Evolutionary conservation across 2,888 invertebrate genomes (phyloP).

Genomic region (Brachylomia viminalis): DNA sequence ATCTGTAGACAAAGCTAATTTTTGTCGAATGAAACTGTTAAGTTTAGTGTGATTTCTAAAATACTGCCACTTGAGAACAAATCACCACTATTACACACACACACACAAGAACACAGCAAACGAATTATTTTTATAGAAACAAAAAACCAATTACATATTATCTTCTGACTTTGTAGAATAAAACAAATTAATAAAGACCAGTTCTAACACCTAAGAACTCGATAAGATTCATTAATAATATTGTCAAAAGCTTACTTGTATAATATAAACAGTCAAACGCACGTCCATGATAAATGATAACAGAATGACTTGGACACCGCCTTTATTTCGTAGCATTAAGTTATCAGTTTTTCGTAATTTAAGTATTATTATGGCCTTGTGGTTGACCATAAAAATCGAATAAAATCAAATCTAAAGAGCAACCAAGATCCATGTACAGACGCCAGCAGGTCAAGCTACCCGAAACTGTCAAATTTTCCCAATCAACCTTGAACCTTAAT

Average conservation of each 20-base stretch:
- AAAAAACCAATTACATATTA: not conserved
- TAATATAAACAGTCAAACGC: not conserved
- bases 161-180: too few relatives aligned
- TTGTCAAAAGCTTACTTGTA: not conserved
- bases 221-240: not conserved
- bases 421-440: not conserved
- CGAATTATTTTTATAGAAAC: not conserved
- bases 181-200: not conserved
- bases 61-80: not conserved
- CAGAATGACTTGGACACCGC: too few relatives aligned
- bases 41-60: not conserved
- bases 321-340: not conserved
- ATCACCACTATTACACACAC: not conserved
- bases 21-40: not conserved
- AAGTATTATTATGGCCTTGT: not conserved
- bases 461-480: too few relatives aligned
- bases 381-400: not conserved
- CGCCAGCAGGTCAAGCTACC: too few relatives aligned
- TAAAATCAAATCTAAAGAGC: not conserved
- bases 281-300: not conserved
- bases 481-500: too few relatives aligned
- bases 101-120: not conserved
- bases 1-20: not conserved
- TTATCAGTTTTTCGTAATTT: not conserved
- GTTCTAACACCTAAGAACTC: not conserved